Evolutionary conservation across 2,113 vertebrate species (phyloP).

Genomic region (Pachyramphus minor): DNA sequence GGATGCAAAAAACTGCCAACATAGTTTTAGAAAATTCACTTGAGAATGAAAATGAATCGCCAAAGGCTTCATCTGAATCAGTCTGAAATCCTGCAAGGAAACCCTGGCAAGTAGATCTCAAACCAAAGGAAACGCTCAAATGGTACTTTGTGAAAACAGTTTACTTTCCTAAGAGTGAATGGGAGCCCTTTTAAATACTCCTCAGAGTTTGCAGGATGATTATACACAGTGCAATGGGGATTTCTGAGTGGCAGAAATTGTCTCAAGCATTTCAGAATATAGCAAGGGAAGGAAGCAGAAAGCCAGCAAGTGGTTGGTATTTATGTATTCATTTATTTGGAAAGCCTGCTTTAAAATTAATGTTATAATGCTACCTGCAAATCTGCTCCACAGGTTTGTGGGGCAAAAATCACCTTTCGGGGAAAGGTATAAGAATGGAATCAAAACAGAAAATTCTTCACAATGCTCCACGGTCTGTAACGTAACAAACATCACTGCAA

Average conservation of each 20-base stretch:
- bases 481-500: rapidly evolving
- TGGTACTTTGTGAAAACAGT: not conserved
- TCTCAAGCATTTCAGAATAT: not conserved
- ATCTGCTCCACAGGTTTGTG: not conserved
- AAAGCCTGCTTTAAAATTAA: not conserved
- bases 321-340: not conserved
- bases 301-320: not conserved
- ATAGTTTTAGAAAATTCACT: not conserved
- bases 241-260: not conserved
- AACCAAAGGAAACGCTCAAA: not conserved
- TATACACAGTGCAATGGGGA: not conserved
- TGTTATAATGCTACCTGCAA: not conserved
- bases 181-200: not conserved
- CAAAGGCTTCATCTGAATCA: not conserved
- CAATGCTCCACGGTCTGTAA: rapidly evolving
- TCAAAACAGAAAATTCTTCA: not conserved
- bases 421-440: not conserved
- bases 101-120: not conserved
- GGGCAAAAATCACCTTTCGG: not conserved
- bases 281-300: not conserved
- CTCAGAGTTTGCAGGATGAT: not conserved
- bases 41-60: not conserved
- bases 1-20: not conserved
- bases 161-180: not conserved
- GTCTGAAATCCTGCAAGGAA: not conserved